phyloP scores from a whole-genome alignment of 2,113 vertebrate genomes.

The Oncorhynchus kisutch region DNA sequence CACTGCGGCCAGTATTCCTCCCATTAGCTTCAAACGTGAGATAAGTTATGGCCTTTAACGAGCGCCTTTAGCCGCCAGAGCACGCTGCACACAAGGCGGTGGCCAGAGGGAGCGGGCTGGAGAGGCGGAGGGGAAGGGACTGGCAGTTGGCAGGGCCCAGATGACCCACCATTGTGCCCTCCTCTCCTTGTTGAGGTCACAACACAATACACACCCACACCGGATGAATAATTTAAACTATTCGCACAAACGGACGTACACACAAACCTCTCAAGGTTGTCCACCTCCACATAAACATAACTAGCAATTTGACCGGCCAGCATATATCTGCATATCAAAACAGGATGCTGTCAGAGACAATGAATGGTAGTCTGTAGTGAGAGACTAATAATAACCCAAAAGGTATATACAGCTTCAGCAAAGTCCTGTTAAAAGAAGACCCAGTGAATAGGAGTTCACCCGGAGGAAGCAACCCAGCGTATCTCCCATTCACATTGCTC shows the following conservation, averaged over 20 bases:
- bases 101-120: conserved; percentile 22
- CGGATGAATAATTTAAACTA: neutral
- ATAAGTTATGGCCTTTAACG: conserved; percentile 82
- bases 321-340: conserved; percentile 1
- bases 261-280: conserved; percentile 8
- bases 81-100: conserved; percentile 63
- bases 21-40: conserved; percentile 82
- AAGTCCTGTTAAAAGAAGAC: neutral
- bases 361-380: neutral
- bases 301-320: neutral
- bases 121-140: conserved; percentile 8
- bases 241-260: conserved; percentile 3
- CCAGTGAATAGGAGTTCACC: conserved; percentile 6
- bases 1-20: conserved; percentile 79
- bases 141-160: conserved; percentile 16
- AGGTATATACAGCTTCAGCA: conserved; percentile 4
- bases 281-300: neutral
- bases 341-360: neutral
- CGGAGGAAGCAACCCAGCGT: conserved; percentile 11
- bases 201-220: conserved; percentile 23
- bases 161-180: neutral
- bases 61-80: conserved; percentile 76
- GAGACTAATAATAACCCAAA: neutral
- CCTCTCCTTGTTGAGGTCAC: conserved; percentile 14
- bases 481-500: conserved; percentile 28